Evolutionary conservation across 2,113 vertebrate species (phyloP).

Genomic region (Aphyosemion australe): DNA sequence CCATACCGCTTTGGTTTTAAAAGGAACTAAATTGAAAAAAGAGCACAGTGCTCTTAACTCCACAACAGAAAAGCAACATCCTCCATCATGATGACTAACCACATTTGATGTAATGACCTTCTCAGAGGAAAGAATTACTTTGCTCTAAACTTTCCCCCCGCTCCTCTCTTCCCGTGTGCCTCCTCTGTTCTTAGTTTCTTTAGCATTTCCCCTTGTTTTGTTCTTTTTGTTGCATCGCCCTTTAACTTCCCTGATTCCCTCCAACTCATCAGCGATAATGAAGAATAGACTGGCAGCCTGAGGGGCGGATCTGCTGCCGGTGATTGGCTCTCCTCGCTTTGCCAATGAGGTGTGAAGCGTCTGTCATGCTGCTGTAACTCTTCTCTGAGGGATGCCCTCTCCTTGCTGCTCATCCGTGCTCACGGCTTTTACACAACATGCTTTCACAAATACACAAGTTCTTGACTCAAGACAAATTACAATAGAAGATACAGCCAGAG

Average conservation of each 20-base stretch:
- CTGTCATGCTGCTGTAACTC: constrained; percentile 63
- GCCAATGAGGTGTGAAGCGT: constrained; percentile 75
- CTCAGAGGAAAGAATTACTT: constrained; percentile 29
- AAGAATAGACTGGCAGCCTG: constrained; percentile 56
- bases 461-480: constrained; percentile 34
- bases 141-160: constrained; percentile 36
- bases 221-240: constrained; percentile 28
- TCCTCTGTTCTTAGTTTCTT: constrained; percentile 33
- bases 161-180: constrained; percentile 24
- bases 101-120: constrained; percentile 60
- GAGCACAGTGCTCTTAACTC: constrained; percentile 27
- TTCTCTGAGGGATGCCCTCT: constrained; percentile 57
- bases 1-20: constrained; percentile 9
- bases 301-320: constrained; percentile 65
- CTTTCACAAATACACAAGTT: constrained; percentile 26
- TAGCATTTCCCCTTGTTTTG: constrained; percentile 15
- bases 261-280: constrained; percentile 42
- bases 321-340: constrained; percentile 60
- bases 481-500: not conserved
- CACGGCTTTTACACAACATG: constrained; percentile 28
- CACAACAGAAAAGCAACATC: constrained; percentile 33
- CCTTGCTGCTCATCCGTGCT: constrained; percentile 4
- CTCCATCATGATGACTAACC: constrained; percentile 49
- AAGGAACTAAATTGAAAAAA: constrained; percentile 2
- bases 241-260: constrained; percentile 7